Conservation (phyloP, 2,888 invertebrate species). For the Pycnomerus fuliginosus region DNA sequence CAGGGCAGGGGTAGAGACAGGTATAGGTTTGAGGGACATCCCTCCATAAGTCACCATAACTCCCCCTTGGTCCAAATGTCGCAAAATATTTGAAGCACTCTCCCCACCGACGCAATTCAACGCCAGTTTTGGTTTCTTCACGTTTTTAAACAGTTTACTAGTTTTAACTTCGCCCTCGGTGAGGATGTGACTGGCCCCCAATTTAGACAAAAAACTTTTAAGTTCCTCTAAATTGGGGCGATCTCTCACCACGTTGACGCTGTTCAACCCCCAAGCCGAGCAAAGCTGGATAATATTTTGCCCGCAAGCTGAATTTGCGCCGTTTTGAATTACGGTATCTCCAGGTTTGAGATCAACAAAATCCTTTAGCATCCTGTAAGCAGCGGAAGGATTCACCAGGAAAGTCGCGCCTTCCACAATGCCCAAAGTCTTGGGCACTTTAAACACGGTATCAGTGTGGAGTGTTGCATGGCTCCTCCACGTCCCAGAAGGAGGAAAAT, state of each 20-base stretch:
- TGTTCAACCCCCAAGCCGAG: conserved; percentile 71
- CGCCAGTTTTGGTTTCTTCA: conserved; percentile 73
- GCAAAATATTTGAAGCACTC: conserved; percentile 77
- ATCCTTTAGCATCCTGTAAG: conserved; percentile 93
- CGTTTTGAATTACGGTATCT: conserved; percentile 94
- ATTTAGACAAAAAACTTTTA: conserved; percentile 61
- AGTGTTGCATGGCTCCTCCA: conserved; percentile 74
- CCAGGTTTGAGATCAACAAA: conserved; percentile 72
- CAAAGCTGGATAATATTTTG: conserved; percentile 92
- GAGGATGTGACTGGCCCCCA: conserved; percentile 84
- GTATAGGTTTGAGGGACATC: conserved; percentile 87
- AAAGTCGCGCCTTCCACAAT: conserved; percentile 81
- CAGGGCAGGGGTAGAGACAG: conserved; percentile 74
- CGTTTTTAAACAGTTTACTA: too few relatives aligned
- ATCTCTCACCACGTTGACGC: conserved; percentile 83
- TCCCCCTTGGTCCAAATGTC: conserved; percentile 70
- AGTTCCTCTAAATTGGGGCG: conserved; percentile 69
- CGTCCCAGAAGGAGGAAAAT: conserved; percentile 77
- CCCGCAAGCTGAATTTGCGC: conserved; percentile 93
- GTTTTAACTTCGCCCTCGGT: conserved; percentile 91
- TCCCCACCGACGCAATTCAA: conserved; percentile 95
- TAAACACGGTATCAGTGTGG: conserved; percentile 57
- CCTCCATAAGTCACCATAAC: conserved; percentile 93
- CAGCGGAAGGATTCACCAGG: conserved; percentile 94
- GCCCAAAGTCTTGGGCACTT: conserved; percentile 71